Evolutionary conservation across 1,140 invertebrate species (phyloP).

Genomic region (Mactra quadrangularis): DNA sequence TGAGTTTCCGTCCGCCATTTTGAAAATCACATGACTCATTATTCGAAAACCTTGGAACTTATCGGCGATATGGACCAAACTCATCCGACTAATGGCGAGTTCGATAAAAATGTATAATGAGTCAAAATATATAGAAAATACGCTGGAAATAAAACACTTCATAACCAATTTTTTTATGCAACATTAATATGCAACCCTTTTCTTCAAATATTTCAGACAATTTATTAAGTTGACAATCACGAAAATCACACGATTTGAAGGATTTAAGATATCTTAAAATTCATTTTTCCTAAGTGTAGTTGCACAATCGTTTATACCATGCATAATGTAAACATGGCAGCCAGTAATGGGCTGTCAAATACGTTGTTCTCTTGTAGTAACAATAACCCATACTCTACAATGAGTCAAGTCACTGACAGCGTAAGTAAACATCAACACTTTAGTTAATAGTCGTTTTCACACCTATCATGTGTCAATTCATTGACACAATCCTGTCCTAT

Average conservation of each 20-base stretch:
- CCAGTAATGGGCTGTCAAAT: constrained; percentile 12
- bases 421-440: no score
- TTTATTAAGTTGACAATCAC: no score
- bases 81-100: not conserved
- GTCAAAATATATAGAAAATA: not conserved
- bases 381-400: not conserved
- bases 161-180: not conserved
- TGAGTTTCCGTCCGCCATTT: constrained; percentile 43
- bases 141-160: not conserved
- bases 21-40: constrained; percentile 49
- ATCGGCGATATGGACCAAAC: not conserved
- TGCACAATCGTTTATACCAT: not conserved
- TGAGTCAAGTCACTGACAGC: not conserved
- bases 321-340: constrained; percentile 48
- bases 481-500: no score
- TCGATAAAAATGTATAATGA: not conserved
- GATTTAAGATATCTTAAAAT: no score
- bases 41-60: no score
- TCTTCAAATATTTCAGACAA: no score
- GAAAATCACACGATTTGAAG: no score
- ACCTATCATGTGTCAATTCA: no score
- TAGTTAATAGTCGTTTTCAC: no score
- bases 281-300: not conserved
- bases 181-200: not conserved
- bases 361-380: not conserved